Evolutionary conservation across 2,888 invertebrate species (phyloP), one percentile per base, ranked within the genome.

Genomic region (Xylophagus ater): DNA sequence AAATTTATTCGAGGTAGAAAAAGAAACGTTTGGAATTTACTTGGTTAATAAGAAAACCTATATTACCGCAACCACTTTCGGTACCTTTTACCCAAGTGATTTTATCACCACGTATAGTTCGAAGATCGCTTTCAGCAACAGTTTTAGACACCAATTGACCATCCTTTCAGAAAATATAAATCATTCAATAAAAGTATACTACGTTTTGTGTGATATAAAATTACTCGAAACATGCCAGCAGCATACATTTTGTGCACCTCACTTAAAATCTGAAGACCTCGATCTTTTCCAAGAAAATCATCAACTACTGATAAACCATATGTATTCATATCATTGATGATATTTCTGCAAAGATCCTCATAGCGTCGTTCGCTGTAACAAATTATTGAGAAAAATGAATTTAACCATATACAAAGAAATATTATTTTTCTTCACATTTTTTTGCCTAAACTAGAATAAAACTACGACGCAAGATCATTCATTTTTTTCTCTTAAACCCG

Each of bases 221-320:
- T n/a, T n/a, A n/a, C n/a, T 53, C 69, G 71, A 52, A 81, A 79
- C 50, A 78, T 74, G 30, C 84, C 84, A 42, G 78, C 76, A 52
- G 70, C 72, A 58, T 83, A 76, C 78, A 85, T 81, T 50, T 72
- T 69, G 53, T 81, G 67, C 46, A 85, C 90, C 69, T 93, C 92
- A 44, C 78, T 73, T 26, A 88, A 68, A 53, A 92, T 86, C 51
- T 75, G 69, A 29, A 74, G 67, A 28, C n/a, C n/a, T n/a, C n/a
- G n/a, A n/a, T n/a, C 92, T 48, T 71, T 71, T 20, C 92, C 92
- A 10, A 93, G 70, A 60, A 93, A 93, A 68, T 85, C 81, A 63
- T 94, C 87, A 26, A 94, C 74, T 32, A 92, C 92, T 67, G 92
- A 94, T 29, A 96, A 77, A 49, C 94, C 94, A 64, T 83, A 93